A percentile compares a stretch with the other conserved stretches of the same genome.
These are phyloP conservation scores for Virgularia gustaviana DNA, from an alignment of 92 coral and sea anemone species.

Conservation along the genomic window DNA sequence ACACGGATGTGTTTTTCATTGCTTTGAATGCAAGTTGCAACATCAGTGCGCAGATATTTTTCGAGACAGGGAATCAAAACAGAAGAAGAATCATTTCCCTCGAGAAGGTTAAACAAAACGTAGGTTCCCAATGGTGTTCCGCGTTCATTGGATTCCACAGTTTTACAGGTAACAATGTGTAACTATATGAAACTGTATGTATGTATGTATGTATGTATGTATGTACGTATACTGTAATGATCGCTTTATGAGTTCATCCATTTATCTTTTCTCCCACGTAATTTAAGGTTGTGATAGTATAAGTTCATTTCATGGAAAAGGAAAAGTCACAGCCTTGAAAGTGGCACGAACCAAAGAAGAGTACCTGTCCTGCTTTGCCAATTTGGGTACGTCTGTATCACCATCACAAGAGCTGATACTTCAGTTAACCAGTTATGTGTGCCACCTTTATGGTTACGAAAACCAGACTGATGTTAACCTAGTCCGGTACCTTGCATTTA, in stretches of 20 bases:
- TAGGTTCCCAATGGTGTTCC: no score
- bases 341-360: constrained; percentile 3
- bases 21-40: constrained; percentile 26
- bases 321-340: constrained; percentile 13
- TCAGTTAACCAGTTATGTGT: constrained; percentile 29
- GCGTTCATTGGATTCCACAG: constrained; percentile 39
- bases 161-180: constrained; percentile 27
- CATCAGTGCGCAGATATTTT: constrained; percentile 28
- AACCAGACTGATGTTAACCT: constrained; percentile 33
- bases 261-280: neutral
- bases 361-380: constrained; percentile 2
- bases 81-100: constrained; percentile 29
- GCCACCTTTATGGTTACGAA: constrained; percentile 38
- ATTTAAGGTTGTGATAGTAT: constrained; percentile 39
- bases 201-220: no score
- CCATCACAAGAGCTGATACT: neutral
- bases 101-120: no score
- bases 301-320: constrained; percentile 38
- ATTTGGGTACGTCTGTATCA: constrained; percentile 3
- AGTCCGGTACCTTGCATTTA: constrained; percentile 27
- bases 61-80: constrained; percentile 30
- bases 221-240: no score
- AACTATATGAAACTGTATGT: no score
- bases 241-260: no score
- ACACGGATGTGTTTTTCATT: constrained; percentile 52